Conservation (phyloP, 2,113 vertebrate species). For the Myiozetetes cayanensis region DNA sequence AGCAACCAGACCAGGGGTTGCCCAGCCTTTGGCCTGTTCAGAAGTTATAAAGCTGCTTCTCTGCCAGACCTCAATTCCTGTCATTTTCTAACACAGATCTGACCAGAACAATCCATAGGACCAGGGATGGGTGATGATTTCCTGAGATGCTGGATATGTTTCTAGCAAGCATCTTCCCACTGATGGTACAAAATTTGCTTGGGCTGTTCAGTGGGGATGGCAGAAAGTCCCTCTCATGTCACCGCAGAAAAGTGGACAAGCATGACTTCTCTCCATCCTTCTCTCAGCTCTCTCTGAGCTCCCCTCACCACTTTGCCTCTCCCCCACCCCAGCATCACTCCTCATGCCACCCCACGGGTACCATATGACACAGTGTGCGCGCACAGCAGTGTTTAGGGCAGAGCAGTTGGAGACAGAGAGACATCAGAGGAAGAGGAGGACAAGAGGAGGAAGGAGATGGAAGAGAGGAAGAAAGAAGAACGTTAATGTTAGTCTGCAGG, state of each 20-base stretch:
- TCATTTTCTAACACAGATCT: background rate
- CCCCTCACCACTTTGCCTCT: background rate
- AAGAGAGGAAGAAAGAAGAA: slow-evolving; percentile 67
- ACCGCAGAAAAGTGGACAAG: background rate
- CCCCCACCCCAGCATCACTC: background rate
- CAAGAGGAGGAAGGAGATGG: slow-evolving; percentile 33
- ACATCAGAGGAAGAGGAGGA: slow-evolving; percentile 30
- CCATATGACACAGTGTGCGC: slow-evolving; percentile 73
- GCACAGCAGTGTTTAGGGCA: slow-evolving; percentile 67
- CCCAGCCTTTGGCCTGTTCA: background rate
- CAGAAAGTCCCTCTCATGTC: background rate
- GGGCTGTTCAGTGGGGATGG: background rate
- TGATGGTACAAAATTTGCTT: background rate
- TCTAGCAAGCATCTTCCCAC: background rate
- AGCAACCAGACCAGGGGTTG: background rate
- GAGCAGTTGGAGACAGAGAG: slow-evolving; percentile 55
- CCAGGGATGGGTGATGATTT: rapidly evolving
- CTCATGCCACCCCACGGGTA: slow-evolving; percentile 1
- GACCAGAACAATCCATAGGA: background rate
- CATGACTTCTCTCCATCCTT: background rate
- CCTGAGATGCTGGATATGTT: background rate
- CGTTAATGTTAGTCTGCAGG: slow-evolving; percentile 75
- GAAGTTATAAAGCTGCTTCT: background rate
- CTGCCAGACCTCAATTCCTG: background rate
- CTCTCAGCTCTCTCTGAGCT: background rate